Base-by-base conservation (phyloP, 2,888 invertebrate species). In the Anthoptus insignis region DNA sequence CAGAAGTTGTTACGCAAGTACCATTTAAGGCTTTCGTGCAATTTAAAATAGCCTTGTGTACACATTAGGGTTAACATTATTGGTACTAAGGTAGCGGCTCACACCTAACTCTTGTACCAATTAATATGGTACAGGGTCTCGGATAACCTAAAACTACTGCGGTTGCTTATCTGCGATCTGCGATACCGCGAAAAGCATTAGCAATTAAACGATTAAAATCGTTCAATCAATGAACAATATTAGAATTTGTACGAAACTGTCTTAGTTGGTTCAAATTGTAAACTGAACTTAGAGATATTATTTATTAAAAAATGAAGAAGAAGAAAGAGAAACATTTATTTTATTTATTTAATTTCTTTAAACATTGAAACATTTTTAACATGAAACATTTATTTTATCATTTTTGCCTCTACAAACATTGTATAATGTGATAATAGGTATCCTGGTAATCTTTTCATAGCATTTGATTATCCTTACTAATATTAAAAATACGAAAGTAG, bases 81-180 rank as follows among this genome's bases (percentile, higher is more conserved):
- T 24, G 47, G 22, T 47, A 24, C 47, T 4, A 27, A 16, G 16
- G 39, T 42, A 56, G 21, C 14, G 8, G 47, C 77, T 82, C 77
- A 86, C 84, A 86, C 84, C 85, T 83, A 77, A 76, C 34, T 29
- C 82, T 54, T 89, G 86, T 87, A 71, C 65, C 65, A 74, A 71
- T 78, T 87, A 87, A 88, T 88, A 82, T 80, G 76, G 29, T 79
- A 77, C 76, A 77, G 34, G 59, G 60, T 65, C 60, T 65, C 58
- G 47, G 72, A 69, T 70, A 69, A 63, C 49, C 68, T 66, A 50
- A 65, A 60, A 59, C 65, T 68, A 50, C 68, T 57, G 57, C 66
- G 42, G 67, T 54, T 9, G 56, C 42, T 58, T 52, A 64, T 57
- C 64, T 27, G 9, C 19, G 22, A 64, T 64, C 64, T 64, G 14